Base-by-base conservation (phyloP, 2,113 vertebrate genomes). In the Pholis gunnellus region DNA sequence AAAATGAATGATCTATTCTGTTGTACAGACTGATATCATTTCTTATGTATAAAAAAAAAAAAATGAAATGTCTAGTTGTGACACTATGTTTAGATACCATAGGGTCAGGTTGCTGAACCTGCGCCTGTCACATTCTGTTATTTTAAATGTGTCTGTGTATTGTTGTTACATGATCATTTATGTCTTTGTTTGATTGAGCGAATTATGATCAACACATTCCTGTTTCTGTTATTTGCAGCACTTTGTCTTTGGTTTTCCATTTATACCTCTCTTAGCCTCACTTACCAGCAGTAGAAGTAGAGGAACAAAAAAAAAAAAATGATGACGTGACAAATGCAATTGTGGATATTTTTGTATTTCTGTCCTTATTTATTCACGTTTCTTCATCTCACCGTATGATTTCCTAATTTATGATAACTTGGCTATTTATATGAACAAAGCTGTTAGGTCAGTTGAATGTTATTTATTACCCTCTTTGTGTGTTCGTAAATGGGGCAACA, bases 281-380 rank as follows among this genome's bases (percentile, higher is more conserved):
- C 88, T 86, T 91, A 94, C 91, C 94, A 95, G 95, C 92, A 93
- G 90, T 91, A 93, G 91, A 86, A 79, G 94, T 95, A 95, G 94
- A 97, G 85, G 90, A 91, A 87, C 83, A 83, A 81, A 31, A 83
- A 81, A 83, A 81, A 81, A 71, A 87, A 71, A 87, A 91, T 18
- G 13, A 79, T 11, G 34, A 88, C 42, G 94, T 96, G 87, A 96
- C 93, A 96, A 93, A 95, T 93, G 92, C 93, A 92, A 88, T 89
- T 90, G 92, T 95, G 93, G 96, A 97, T 98, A 98, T 97, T 98
- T 98, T 98, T 98, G 95, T 98, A 98, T 95, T 91, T 93, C 84
- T 81, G 78, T 92, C 95, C 94, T 95, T 88, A 92, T 95, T 95
- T 93, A 92, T 94, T 94, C 71, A 83, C 81, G 81, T 92, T 83